Base-by-base conservation (phyloP, 2,113 vertebrate genomes). In the Barnardius zonarius region DNA sequence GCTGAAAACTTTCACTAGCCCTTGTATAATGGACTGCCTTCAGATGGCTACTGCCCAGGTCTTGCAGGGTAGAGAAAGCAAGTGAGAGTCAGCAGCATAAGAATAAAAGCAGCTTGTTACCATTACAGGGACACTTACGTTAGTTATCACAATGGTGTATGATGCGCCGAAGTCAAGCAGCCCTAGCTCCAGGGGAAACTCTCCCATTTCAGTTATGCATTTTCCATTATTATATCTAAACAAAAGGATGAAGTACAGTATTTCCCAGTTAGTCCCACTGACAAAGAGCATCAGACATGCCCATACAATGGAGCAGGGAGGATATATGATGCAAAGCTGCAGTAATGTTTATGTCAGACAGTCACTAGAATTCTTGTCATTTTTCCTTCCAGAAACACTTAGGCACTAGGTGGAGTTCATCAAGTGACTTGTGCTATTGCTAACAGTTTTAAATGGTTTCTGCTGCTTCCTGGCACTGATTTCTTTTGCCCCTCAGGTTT, bases 141-240 rank as follows among this genome's bases (percentile, higher is more conserved):
- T 96, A 37, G 55, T 93, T 85, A 99, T 98, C 70, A 99, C 95
- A 80, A 98, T 5, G 1, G 99, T 98, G 97, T 99, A 99, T 1
- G 98, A 97, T 1, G 98, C 98, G 24, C 98, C 99, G 9, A 99
- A 99, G 95, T 99, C 98, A 68, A 99, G 97, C 61, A 99, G 97
- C 49, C 98, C 99, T 35, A 99, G 96, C 86, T 98, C 81, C 43
- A 99, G 68, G 18, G 68, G 61, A 91, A 98, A 98, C 6, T 89
- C 43, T 30, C 70, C 83, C 35, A 44, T 91, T 74, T 84, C 84
- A 25, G 63, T 93, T 76, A 54, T 83, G 95, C 98, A 99, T 23
- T 51, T 90, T 52, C 98, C 98, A 13, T 62, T 33, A 51, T 87
- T 66, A 28, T 98, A 97, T 97, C 98, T 98, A 92, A 59, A 97